Evolutionary conservation across 2,888 invertebrate genomes (phyloP).

Genomic region (Phytoseiulus persimilis): DNA sequence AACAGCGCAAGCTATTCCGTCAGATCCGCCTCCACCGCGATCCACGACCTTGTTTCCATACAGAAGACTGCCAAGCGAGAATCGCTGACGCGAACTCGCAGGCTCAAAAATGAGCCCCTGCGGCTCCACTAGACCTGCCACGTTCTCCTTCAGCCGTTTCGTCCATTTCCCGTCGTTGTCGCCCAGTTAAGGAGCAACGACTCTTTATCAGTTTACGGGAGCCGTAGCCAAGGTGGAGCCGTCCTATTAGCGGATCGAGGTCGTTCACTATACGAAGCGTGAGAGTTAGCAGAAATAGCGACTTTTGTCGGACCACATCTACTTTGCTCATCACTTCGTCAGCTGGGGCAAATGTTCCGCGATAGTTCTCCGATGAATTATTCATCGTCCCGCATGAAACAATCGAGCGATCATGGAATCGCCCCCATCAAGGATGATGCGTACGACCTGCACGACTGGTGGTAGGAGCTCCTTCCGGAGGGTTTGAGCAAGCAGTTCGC

Average conservation of each 20-base stretch:
- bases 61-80: background rate
- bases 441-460: background rate
- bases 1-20: background rate
- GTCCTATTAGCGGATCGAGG: background rate
- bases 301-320: background rate
- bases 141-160: background rate
- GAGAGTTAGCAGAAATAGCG: background rate
- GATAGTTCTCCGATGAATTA: background rate
- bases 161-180: background rate
- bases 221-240: background rate
- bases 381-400: background rate
- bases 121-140: background rate
- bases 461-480: no score
- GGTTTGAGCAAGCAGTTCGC: no score
- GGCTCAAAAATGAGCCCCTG: background rate
- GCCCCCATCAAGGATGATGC: background rate
- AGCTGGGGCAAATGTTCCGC: background rate
- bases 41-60: background rate
- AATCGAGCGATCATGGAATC: background rate
- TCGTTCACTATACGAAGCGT: background rate
- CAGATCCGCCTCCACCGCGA: background rate
- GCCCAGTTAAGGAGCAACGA: background rate
- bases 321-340: background rate
- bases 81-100: background rate
- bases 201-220: background rate